Evolutionary conservation across 2,888 invertebrate genomes (phyloP), one percentile per base, ranked within the genome.

Genomic region (Mythimna loreyi): DNA sequence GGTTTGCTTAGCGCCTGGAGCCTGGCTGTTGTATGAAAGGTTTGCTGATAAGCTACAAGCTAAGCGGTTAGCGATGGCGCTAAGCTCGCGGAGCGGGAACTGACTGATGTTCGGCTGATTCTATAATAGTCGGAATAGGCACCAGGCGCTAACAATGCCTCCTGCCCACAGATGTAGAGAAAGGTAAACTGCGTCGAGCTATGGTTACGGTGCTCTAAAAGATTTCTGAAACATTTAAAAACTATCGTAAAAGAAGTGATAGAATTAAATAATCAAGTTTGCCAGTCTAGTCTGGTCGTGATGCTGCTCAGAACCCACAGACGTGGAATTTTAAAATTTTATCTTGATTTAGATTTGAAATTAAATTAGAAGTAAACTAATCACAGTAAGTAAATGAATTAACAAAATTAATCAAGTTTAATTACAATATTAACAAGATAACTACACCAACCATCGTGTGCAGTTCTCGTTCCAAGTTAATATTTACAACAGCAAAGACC

Each of bases 1-100:
- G 23, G 56, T 25, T 23, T 55, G 56, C 71, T 69, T 70, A 70
- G 56, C 56, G 63, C 50, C 70, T 57, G 70, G 70, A 13, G 43
- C 63, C 49, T 19, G 25, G 49, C 67, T 68, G 36, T 49, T 28
- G 47, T 21, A 2, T 47, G 2, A 19, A 59, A 49, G 21, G 40
- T 49, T 59, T 33, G 21, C 57, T 58, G 33, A 11, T n/a, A 56
- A 60, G 70, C 62, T 56, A 13, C 1, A 69, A 69, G 55, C 70
- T 49, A 56, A 62, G 69, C 62, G 23, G 21, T 28, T 67, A 67
- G 43, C 21, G 21, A 28, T n/a, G 40, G 52, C 33, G 68, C 58
- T 28, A 58, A 67, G 50, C 43, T 50, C 43, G 40, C 30, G 16
- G 16, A 16, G 49, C 25, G 21, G 21, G 9, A 1, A 9, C 16